A percentile compares a stretch with the other conserved stretches of the same genome.
Conservation (phyloP, 1,140 invertebrate species). For the Apis dorsata region DNA sequence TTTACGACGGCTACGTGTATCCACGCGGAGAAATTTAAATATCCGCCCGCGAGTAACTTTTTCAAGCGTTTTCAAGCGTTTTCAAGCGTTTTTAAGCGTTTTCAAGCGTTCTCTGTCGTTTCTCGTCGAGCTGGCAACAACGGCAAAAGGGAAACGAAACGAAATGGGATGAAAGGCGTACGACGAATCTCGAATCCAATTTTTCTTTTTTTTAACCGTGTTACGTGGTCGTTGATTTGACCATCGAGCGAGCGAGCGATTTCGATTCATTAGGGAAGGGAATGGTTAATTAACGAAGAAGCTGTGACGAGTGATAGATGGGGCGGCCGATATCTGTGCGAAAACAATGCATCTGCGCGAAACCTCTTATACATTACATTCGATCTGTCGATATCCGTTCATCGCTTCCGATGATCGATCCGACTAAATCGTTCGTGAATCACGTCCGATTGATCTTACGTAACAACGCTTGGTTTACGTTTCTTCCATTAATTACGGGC, state of each 20-base stretch:
- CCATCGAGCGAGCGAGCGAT: not conserved
- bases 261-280: constrained; percentile 4
- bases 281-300: constrained; percentile 50
- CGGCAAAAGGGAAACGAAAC: no score
- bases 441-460: constrained; percentile 39
- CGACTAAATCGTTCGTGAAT: constrained; percentile 46
- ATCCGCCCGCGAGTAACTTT: not conserved
- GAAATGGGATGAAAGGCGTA: no score
- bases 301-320: not conserved
- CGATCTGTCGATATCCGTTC: constrained; percentile 13
- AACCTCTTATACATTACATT: not conserved
- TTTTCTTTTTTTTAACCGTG: not conserved
- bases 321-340: constrained; percentile 26
- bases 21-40: not conserved
- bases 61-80: no score
- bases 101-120: no score
- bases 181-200: not conserved
- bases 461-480: constrained; percentile 26
- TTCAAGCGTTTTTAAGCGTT: no score
- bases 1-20: no score
- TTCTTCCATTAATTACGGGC: constrained; percentile 1
- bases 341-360: not conserved
- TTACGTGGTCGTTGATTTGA: constrained; percentile 17
- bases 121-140: no score
- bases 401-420: constrained; percentile 41